Evolutionary conservation across 2,797 vertebrate species (phyloP).

Genomic region (Selene dorsalis): DNA sequence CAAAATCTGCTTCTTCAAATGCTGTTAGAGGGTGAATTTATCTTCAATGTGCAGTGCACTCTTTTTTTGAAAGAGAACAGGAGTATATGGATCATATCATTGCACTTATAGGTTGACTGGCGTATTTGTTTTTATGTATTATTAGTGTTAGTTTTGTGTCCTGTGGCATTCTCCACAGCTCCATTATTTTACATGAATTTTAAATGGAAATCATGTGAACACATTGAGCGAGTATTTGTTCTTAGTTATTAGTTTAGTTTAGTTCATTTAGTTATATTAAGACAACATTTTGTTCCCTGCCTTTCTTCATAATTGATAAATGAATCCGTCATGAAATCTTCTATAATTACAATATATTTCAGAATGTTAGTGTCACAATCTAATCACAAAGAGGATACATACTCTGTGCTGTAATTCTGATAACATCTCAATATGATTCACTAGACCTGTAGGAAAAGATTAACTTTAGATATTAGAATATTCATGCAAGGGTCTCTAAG

Average conservation of each 20-base stretch:
- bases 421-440: not conserved
- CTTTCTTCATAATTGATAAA: not conserved
- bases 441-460: not conserved
- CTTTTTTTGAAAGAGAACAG: constrained; percentile 2
- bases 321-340: not conserved
- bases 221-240: not conserved
- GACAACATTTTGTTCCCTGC: not conserved
- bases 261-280: too few species aligned
- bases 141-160: not conserved
- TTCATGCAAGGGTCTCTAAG: not conserved
- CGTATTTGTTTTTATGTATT: not conserved
- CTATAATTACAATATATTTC: not conserved
- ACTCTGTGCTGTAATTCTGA: not conserved
- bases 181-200: not conserved
- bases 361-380: not conserved
- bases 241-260: too few species aligned
- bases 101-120: not conserved
- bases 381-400: not conserved
- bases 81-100: not conserved
- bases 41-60: not conserved
- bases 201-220: not conserved
- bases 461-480: not conserved
- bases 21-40: not conserved
- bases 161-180: not conserved
- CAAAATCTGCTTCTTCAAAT: not conserved